Evolutionary conservation across 1,140 invertebrate species (phyloP), one percentile per base, ranked within the genome.

Genomic region (Cyclina sinensis): DNA sequence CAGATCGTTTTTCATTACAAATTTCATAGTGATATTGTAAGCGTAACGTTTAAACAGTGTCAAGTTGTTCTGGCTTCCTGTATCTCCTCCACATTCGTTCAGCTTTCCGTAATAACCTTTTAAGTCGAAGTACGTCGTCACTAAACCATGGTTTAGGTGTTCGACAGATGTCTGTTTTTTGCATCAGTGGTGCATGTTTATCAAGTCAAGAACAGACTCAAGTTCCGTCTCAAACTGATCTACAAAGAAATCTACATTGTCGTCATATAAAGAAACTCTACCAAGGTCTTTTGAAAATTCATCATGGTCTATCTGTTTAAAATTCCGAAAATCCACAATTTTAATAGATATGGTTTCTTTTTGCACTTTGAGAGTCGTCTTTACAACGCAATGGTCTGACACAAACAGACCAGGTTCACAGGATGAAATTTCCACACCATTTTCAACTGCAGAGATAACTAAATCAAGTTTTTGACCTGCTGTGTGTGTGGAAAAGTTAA

Each of bases 221-320:
- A 86, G 76, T 62, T 86, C 84, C 18, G n/a, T 21, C 74, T 85
- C 82, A 74, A 85, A 85, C 9, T 51, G 43, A 11, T 85, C 46
- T 12, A 81, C 14, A 81, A 12, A 87, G 24, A 7, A 4, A 43
- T 80, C 76, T 1, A 87, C 57, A 37, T 32, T 24, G 46, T 80
- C 85, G 48, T 30, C n/a, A 48, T n/a, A 12, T 9, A 80, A 62
- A 18, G 21, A 12, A 35, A 80, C 46, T 48, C 68, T 32, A 51
- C 35, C 21, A 73, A 88, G 27, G 39, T 70, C 79, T n/a, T 51
- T 57, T 37, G 24, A 18, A 57, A 74, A 51, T 24, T 54, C 24
- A 3, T 32, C 18, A 7, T 57, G 11, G 27, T 74, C 18, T 43
- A 51, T 85, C 30, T 85, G 18, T 85, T 85, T 85, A 39, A 85